A percentile compares a stretch with the other conserved stretches of the same genome.
phyloP scores from a whole-genome alignment of 1,140 invertebrate genomes.

The Drosophila santomea region DNA sequence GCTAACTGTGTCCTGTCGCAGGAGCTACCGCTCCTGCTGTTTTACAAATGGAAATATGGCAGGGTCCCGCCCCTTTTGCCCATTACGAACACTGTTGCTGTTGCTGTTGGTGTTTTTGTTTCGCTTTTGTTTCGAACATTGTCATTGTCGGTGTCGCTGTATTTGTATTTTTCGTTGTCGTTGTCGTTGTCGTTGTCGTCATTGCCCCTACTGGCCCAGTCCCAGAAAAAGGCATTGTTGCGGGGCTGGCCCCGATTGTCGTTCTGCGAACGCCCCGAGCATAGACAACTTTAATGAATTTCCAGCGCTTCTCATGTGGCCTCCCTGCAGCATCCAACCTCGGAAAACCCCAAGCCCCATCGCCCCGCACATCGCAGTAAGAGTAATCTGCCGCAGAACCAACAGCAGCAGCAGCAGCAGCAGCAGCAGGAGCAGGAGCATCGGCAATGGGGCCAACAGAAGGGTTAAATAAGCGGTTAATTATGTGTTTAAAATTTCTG shows the following conservation, averaged over 20 bases:
- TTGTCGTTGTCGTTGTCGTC: slow-evolving; percentile 70
- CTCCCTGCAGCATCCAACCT: slow-evolving; percentile 21
- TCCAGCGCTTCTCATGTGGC: slow-evolving; percentile 58
- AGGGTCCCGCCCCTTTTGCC: slow-evolving; percentile 12
- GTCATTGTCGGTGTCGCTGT: slow-evolving; percentile 52
- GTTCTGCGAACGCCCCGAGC: slow-evolving; percentile 77
- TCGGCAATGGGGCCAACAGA: slow-evolving; percentile 45
- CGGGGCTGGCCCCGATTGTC: slow-evolving; percentile 77
- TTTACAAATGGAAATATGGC: slow-evolving; percentile 60
- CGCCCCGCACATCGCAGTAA: background rate
- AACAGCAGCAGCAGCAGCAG: slow-evolving; percentile 24
- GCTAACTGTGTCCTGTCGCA: slow-evolving; percentile 48
- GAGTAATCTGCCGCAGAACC: slow-evolving; percentile 62
- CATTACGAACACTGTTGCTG: slow-evolving; percentile 43
- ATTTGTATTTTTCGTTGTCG: slow-evolving; percentile 34
- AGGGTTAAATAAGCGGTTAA: slow-evolving; percentile 84
- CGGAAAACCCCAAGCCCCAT: slow-evolving; percentile 6
- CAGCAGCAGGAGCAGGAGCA: slow-evolving; percentile 9
- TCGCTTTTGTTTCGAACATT: slow-evolving; percentile 79
- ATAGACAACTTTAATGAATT: slow-evolving; percentile 83
- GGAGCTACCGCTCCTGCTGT: slow-evolving; percentile 42
- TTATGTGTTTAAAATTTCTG: slow-evolving; percentile 84
- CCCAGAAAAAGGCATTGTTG: slow-evolving; percentile 58
- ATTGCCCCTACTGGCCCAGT: slow-evolving; percentile 69
- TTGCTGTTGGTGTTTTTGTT: slow-evolving; percentile 70